phyloP scores from a whole-genome alignment of 2,797 vertebrate species.

The Clarias fuscus region DNA sequence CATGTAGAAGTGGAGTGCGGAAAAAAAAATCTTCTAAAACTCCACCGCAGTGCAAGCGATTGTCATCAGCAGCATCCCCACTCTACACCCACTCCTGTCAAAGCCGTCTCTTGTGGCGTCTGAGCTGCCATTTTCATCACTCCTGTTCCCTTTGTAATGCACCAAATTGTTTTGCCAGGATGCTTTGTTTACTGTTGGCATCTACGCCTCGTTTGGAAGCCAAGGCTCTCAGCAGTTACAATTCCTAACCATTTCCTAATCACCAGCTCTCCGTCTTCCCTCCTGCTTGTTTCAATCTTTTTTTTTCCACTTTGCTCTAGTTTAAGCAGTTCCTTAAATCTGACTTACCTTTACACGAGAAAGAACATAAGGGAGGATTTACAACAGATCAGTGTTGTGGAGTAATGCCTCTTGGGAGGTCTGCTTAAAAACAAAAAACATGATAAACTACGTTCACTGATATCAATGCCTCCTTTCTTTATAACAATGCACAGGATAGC shows the following conservation, averaged over 20 bases:
- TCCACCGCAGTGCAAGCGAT: constrained; percentile 39
- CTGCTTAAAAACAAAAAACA: not conserved
- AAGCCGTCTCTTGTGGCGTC: constrained; percentile 13
- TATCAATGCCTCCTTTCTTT: constrained; percentile 15
- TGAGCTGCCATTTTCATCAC: constrained; percentile 33
- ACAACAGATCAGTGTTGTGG: constrained; percentile 13
- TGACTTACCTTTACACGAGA: constrained; percentile 27
- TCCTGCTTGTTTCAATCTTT: constrained; percentile 24
- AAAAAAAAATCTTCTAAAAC: constrained; percentile 31
- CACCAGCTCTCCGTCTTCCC: constrained; percentile 38
- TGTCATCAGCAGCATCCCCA: constrained; percentile 37
- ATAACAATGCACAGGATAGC: not conserved
- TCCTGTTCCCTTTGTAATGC: constrained; percentile 42
- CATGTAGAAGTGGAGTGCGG: constrained; percentile 29
- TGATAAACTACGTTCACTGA: not conserved
- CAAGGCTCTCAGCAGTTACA: constrained; percentile 36
- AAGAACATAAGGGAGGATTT: constrained; percentile 19
- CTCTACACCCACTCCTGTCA: constrained; percentile 22
- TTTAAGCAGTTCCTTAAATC: constrained; percentile 4
- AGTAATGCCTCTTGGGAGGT: constrained; percentile 30
- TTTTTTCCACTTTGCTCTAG: constrained; percentile 12
- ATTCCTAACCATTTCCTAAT: constrained; percentile 44
- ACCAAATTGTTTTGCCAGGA: constrained; percentile 44
- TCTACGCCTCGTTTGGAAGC: constrained; percentile 42
- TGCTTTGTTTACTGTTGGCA: constrained; percentile 45